Base-by-base conservation (phyloP, 2,113 vertebrate genomes). In the Platanista minor region DNA sequence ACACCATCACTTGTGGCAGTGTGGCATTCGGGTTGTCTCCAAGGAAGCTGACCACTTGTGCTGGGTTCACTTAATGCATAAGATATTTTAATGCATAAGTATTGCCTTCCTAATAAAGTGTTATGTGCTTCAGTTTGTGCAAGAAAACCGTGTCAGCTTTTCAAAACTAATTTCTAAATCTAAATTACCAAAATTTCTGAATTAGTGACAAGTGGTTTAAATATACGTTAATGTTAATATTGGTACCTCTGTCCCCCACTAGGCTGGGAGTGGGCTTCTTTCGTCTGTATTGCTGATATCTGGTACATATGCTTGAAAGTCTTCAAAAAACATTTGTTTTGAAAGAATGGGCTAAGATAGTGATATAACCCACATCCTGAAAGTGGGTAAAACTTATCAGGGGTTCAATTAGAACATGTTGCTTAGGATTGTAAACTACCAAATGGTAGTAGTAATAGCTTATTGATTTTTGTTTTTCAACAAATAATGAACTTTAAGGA, bases 81-180 rank as follows among this genome's bases (percentile, higher is more conserved):
- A 43, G 61, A 18, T 54, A 25, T 69, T 57, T 43, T 91, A 83
- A 36, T 31, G 67, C 25, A 8, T 71, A 66, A 71, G 33, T 86
- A 39, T 11, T 87, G 23, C 77, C 49, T 39, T 94, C 25, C 27
- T 80, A 7, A 46, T 46, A 33, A 72, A 83, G 27, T 61, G 13
- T 10, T 72, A 66, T 69, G 33, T 57, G 61, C 46, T 93, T 96
- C 41, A 39, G 25, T 90, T 87, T 88, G 31, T 87, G 21, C 8
- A 66, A 86, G 67, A 96, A 93, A 96, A 77, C 36, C 0, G 11
- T 77, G 27, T 23, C 8, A 14, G 18, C 49, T 80, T 93, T 93
- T 93, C 59, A 91, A 75, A 75, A 27, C 43, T 93, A n/a, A 86
- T 93, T 94, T 95, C 29, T 77, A 33, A 88, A 71, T 91, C 13